Evolutionary conservation across 2,888 invertebrate genomes (phyloP).

Genomic region (Drosophila algonquin): DNA sequence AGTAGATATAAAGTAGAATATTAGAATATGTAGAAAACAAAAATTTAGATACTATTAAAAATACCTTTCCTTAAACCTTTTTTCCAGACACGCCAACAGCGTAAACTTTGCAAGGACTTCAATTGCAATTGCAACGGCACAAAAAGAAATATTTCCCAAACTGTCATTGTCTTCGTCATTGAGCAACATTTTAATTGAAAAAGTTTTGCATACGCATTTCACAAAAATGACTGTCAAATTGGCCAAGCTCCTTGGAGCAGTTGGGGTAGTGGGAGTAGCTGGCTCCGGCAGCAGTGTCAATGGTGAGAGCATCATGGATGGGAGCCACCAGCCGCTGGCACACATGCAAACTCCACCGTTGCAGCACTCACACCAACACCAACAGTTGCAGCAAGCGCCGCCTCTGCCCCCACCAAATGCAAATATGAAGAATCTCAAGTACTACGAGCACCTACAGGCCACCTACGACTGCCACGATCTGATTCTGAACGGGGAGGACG

Average conservation of each 20-base stretch:
- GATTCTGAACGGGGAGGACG: constrained; percentile 54
- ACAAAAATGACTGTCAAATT: constrained; percentile 69
- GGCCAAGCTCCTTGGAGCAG: constrained; percentile 61
- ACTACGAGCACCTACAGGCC: constrained; percentile 60
- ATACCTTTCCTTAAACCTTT: not conserved
- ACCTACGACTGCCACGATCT: constrained; percentile 69
- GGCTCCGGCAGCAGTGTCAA: not conserved
- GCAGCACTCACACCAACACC: constrained; percentile 26
- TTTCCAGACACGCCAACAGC: not conserved
- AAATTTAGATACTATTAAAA: not conserved
- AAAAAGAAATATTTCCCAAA: not conserved
- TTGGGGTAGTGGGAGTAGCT: not conserved
- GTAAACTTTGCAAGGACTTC: too few species aligned
- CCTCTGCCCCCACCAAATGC: constrained; percentile 66
- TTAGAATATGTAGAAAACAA: not conserved
- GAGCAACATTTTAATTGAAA: too few species aligned
- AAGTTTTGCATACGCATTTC: too few species aligned
- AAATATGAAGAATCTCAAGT: constrained; percentile 57
- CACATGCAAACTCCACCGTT: constrained; percentile 3
- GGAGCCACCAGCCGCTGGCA: not conserved
- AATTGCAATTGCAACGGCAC: not conserved
- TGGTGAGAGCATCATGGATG: not conserved
- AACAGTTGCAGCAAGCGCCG: constrained; percentile 41
- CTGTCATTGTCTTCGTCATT: too few species aligned
- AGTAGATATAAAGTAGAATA: too few species aligned